Conservation (phyloP, 2,888 invertebrate species). For the Clostera curtula region DNA sequence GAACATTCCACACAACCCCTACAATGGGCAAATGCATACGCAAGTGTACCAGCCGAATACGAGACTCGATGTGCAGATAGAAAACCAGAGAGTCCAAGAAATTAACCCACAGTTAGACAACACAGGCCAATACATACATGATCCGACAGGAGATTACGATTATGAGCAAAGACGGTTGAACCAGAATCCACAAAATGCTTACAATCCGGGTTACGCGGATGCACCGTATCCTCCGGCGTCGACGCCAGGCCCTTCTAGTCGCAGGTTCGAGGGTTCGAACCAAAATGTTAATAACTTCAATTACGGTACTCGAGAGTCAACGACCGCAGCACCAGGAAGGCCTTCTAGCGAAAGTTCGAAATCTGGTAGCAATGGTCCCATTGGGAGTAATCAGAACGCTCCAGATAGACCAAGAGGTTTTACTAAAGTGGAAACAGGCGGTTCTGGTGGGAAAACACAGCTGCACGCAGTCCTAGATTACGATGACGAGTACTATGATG, state of each 20-base stretch:
- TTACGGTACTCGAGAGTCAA: constrained; percentile 37
- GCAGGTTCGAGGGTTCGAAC: constrained; percentile 51
- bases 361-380: too few species aligned
- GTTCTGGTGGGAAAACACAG: constrained; percentile 76
- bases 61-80: constrained; percentile 53
- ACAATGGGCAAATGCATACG: constrained; percentile 46
- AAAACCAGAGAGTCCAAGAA: constrained; percentile 57
- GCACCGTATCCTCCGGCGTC: constrained; percentile 47
- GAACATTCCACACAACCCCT: constrained; percentile 54
- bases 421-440: constrained; percentile 76
- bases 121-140: constrained; percentile 61
- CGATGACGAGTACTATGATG: constrained; percentile 78
- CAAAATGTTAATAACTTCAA: constrained; percentile 56
- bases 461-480: constrained; percentile 84
- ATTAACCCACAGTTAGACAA: constrained; percentile 52
- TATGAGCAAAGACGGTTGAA: constrained; percentile 56
- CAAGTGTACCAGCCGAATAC: constrained; percentile 60
- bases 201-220: constrained; percentile 56
- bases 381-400: constrained; percentile 47
- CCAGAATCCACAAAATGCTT: constrained; percentile 35
- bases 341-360: constrained; percentile 50
- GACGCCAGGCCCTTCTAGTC: constrained; percentile 57
- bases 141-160: constrained; percentile 65
- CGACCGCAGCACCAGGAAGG: constrained; percentile 34
- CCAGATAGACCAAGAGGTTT: constrained; percentile 77